Conservation (phyloP, 92 coral and sea anemone genomes). For the Chrysogorgia sp. region DNA sequence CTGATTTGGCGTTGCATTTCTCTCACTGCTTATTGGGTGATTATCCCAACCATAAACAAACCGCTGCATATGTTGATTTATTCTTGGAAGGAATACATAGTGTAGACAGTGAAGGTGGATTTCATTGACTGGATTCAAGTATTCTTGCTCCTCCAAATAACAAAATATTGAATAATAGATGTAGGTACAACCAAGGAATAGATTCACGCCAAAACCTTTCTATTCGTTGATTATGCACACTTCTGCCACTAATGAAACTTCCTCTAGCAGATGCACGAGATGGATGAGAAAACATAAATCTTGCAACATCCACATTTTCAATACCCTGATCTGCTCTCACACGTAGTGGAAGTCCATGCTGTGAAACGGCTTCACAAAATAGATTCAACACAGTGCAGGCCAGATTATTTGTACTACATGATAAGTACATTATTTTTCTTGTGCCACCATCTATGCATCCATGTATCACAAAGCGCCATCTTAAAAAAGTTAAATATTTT, state of each 20-base stretch:
- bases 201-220: conserved; percentile 24
- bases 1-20: conserved; percentile 11
- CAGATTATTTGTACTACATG: conserved; percentile 61
- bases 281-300: conserved; percentile 37
- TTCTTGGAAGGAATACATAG: conserved; percentile 32
- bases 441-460: conserved; percentile 76
- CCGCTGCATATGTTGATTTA: background rate
- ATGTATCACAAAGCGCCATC: conserved; percentile 70
- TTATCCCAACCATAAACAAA: conserved; percentile 32
- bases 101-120: conserved; percentile 18
- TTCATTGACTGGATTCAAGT: conserved; percentile 16
- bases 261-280: conserved; percentile 7
- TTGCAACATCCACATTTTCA: conserved; percentile 29
- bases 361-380: conserved; percentile 44
- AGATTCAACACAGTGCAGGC: conserved; percentile 56
- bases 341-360: conserved; percentile 22
- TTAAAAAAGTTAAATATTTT: background rate
- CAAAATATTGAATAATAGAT: conserved; percentile 5
- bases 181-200: conserved; percentile 26
- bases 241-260: conserved; percentile 22
- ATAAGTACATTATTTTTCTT: conserved; percentile 63
- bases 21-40: conserved; percentile 35
- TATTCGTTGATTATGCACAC: conserved; percentile 26
- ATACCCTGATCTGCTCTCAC: conserved; percentile 39
- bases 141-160: conserved; percentile 28